Conservation (phyloP, 1,140 invertebrate genomes). For the Drosophila auraria region DNA sequence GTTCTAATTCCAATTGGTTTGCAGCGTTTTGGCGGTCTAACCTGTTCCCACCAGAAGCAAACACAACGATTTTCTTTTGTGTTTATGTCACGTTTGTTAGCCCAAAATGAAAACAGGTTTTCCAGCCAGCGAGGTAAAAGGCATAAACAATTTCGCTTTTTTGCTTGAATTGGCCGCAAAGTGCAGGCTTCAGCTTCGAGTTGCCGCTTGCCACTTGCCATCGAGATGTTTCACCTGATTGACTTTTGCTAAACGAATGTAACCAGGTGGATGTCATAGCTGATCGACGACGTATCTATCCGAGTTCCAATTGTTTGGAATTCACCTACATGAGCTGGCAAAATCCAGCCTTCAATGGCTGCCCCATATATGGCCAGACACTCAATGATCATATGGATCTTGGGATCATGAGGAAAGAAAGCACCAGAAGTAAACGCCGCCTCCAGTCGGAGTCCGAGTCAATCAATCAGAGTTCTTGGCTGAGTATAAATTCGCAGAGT, state of each 20-base stretch:
- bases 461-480: conserved; percentile 61
- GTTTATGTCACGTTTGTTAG: conserved; percentile 77
- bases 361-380: conserved; percentile 37
- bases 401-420: conserved; percentile 27
- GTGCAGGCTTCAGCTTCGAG: conserved; percentile 39
- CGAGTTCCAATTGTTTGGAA: conserved; percentile 28
- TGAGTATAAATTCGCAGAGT: conserved; percentile 35
- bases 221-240: conserved; percentile 60
- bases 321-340: conserved; percentile 38
- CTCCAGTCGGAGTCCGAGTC: conserved; percentile 33
- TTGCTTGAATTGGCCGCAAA: conserved; percentile 55
- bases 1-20: conserved; percentile 74
- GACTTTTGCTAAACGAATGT: conserved; percentile 36
- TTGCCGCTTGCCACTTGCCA: conserved; percentile 25
- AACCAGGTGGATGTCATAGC: conserved; percentile 29
- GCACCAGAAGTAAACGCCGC: conserved; percentile 33
- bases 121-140: no score
- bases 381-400: conserved; percentile 28
- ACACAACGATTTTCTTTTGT: conserved; percentile 64
- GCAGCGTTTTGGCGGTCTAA: conserved; percentile 39
- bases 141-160: conserved; percentile 73
- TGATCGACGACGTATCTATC: conserved; percentile 7
- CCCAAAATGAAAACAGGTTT: conserved; percentile 68
- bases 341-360: conserved; percentile 35
- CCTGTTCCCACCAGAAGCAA: conserved; percentile 63